These are phyloP conservation scores for Cosmorhoe ocellata DNA, from an alignment of 2,888 invertebrate species.

Conservation along the genomic window DNA sequence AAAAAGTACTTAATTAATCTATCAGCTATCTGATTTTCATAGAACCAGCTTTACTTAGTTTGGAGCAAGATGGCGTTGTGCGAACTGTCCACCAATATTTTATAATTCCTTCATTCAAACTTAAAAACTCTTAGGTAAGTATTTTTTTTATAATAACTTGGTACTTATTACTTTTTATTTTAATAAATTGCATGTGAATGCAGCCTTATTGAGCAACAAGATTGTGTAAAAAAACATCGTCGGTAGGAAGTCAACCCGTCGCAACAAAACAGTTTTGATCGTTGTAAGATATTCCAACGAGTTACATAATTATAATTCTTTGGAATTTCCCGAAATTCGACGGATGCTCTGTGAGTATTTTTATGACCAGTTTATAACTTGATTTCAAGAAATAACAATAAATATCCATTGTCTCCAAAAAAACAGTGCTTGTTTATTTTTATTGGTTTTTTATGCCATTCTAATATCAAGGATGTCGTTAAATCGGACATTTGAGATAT, in stretches of 20 bases:
- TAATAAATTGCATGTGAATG: slow-evolving; percentile 49
- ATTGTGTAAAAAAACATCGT: slow-evolving; percentile 82
- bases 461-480: slow-evolving; percentile 22
- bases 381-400: slow-evolving; percentile 19
- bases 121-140: too few relatives aligned
- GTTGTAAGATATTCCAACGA: slow-evolving; percentile 38
- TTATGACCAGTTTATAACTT: slow-evolving; percentile 21
- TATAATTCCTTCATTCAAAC: too few relatives aligned
- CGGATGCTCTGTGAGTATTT: slow-evolving; percentile 7
- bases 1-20: too few relatives aligned
- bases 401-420: slow-evolving; percentile 20
- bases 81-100: too few relatives aligned
- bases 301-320: slow-evolving; percentile 24
- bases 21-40: too few relatives aligned
- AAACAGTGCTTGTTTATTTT: slow-evolving; percentile 5
- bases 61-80: too few relatives aligned
- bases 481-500: neutral
- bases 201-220: slow-evolving; percentile 76
- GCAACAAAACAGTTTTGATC: slow-evolving; percentile 63
- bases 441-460: slow-evolving; percentile 10
- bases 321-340: slow-evolving; percentile 23
- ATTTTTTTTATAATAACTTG: neutral
- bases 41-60: too few relatives aligned
- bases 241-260: slow-evolving; percentile 79
- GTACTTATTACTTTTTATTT: too few relatives aligned